Evolutionary conservation across 2,888 invertebrate species (phyloP).

Genomic region (Actias luna): DNA sequence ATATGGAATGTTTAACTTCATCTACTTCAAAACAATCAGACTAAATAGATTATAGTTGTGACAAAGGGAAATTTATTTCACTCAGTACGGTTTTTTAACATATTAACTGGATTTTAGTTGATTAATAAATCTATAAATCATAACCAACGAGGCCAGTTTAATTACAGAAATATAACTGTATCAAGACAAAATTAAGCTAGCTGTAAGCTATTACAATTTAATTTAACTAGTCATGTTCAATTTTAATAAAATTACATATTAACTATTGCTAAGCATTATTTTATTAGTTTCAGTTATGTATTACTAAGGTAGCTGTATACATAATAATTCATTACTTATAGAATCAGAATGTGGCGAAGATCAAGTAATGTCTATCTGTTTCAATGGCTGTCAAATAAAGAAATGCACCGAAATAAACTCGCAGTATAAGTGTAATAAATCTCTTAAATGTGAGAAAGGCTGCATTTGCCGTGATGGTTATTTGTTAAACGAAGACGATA

Average conservation of each 20-base stretch:
- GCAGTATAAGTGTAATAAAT: background rate
- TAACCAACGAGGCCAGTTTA: background rate
- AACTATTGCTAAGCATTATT: no score
- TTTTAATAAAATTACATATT: no score
- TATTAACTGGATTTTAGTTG: background rate
- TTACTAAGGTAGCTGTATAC: no score
- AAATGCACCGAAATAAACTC: conserved; percentile 5
- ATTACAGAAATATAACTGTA: background rate
- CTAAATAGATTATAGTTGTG: background rate
- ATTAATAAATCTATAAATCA: background rate
- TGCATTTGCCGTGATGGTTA: conserved; percentile 22
- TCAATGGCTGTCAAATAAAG: conserved; percentile 1
- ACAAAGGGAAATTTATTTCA: background rate
- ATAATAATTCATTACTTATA: no score
- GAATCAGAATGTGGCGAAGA: conserved; percentile 9
- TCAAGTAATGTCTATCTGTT: conserved; percentile 17
- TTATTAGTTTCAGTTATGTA: no score
- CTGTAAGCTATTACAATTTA: background rate
- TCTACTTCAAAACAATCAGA: background rate
- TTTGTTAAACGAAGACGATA: conserved; percentile 19
- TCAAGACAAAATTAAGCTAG: no score
- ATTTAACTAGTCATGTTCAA: no score
- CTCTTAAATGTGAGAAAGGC: conserved; percentile 14
- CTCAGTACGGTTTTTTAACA: background rate
- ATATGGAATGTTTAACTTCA: background rate